Base-by-base conservation (phyloP, 2,888 invertebrate genomes). In the Drosophila paranaensis region DNA sequence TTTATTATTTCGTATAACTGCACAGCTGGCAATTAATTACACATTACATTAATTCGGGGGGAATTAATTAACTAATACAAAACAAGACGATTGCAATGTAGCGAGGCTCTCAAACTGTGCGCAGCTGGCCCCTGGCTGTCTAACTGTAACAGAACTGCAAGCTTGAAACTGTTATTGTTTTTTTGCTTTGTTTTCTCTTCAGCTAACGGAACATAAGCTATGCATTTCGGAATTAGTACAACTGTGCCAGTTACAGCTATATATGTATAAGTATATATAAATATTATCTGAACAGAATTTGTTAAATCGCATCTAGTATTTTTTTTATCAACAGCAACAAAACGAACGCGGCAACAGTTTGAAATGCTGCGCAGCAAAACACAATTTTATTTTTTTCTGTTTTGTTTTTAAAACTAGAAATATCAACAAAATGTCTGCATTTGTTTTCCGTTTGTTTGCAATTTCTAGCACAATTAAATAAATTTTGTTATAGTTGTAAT, bases 11-110 rank as follows among this genome's bases (percentile, higher is more conserved):
- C 60, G 50, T 75, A 65, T 70, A 74, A 75, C 74, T 61, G 74
- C 75, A 74, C 74, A 64, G 71, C 74, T 74, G 75, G 75, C 75
- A 74, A 74, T 60, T 72, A 60, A 71, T 72, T 72, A 71, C 60
- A 71, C 56, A 57, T 53, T 53, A 56, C 57, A 54, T 39, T 45
- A 27, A 48, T 56, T 55, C 30, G 40, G 48, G 40, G 45, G 37
- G 35, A 71, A 50, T 50, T 45, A 42, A 66, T 72, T 56, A 72
- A 39, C 60, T 66, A 72, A 72, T 72, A 72, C 27, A 35, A 48
- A 55, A 63, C 20, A 70, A 71, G 46, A 58, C 30, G 37, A 64
- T 63, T 42, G 55, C 46, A 64, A 62, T 30, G 16, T 63, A 10
- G 46, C 57, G 37, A 39, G 71, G 37, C 53, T 63, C 42, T 39